A percentile compares a stretch with the other conserved stretches of the same genome.
phyloP scores from a whole-genome alignment of 2,113 vertebrate species.

The Sialia sialis region DNA sequence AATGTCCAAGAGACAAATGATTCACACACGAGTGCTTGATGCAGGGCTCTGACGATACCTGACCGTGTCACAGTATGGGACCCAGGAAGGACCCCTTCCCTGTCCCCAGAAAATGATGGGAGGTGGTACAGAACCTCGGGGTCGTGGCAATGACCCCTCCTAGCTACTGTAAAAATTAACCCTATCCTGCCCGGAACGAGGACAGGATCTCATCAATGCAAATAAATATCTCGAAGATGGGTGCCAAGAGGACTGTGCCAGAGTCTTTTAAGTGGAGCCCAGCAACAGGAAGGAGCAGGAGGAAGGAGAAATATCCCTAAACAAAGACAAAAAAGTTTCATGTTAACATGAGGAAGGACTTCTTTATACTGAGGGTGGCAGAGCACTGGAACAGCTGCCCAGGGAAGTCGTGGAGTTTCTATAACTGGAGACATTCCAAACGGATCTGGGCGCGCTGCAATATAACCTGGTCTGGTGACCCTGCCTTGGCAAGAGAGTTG shows the following conservation, averaged over 20 bases:
- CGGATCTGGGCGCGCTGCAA: background rate
- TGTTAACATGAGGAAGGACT: background rate
- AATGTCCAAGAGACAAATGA: background rate
- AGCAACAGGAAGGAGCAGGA: background rate
- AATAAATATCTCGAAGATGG: background rate
- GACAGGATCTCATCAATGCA: background rate
- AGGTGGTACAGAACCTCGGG: background rate
- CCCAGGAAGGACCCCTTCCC: background rate
- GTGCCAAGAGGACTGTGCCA: fast-evolving
- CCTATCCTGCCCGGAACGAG: background rate
- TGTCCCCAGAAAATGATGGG: background rate
- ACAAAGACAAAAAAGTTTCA: background rate
- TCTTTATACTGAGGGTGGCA: background rate
- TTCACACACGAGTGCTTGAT: fast-evolving
- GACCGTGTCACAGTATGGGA: fast-evolving
- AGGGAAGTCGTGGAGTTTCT: background rate
- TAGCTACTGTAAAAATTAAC: background rate
- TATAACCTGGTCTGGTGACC: background rate
- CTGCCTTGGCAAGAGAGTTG: too few relatives aligned
- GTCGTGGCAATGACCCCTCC: background rate
- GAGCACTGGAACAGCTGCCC: background rate
- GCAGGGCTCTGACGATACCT: background rate
- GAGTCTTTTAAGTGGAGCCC: background rate
- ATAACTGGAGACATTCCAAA: background rate
- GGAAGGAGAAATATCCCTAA: too few relatives aligned